Percentiles rank a stretch among this genome's conserved stretches.
Evolutionary conservation across 35 echinoderm and acorn worm genomes (phyloP).

Genomic region (Patiria miniata): DNA sequence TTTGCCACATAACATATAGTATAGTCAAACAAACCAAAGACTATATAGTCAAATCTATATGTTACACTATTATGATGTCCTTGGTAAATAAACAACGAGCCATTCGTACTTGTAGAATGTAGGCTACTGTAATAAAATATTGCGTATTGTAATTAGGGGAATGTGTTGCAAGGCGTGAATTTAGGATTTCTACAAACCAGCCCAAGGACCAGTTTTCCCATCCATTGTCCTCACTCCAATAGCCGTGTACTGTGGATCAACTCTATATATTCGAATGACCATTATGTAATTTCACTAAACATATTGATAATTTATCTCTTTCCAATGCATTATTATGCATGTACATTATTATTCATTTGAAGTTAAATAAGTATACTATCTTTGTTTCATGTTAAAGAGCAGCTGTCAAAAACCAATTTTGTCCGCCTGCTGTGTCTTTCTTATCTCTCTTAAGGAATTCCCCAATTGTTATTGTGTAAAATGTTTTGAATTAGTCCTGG

Average conservation of each 20-base stretch:
- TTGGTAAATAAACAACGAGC: too few species aligned
- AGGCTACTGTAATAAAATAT: conserved; percentile 1
- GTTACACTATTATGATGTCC: conserved; percentile 5
- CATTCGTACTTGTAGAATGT: conserved; percentile 1
- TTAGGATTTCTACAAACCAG: background rate
- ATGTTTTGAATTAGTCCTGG: background rate
- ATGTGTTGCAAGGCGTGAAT: background rate
- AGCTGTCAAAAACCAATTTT: background rate
- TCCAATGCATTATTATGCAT: background rate
- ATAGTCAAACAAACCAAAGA: too few species aligned
- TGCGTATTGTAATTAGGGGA: background rate
- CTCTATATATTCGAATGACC: background rate
- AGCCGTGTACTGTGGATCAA: background rate
- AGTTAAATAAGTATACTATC: background rate
- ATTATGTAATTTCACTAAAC: background rate
- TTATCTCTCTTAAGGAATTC: background rate
- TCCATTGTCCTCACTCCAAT: background rate
- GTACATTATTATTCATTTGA: background rate
- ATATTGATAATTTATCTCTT: background rate
- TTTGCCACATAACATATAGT: too few species aligned
- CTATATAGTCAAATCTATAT: too few species aligned
- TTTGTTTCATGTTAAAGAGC: conserved; percentile 11
- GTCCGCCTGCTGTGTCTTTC: background rate
- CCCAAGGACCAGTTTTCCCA: background rate
- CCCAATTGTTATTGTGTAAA: background rate